Evolutionary conservation across 2,113 vertebrate genomes (phyloP), one percentile per base, ranked within the genome.

Genomic region (Microtus oregoni): DNA sequence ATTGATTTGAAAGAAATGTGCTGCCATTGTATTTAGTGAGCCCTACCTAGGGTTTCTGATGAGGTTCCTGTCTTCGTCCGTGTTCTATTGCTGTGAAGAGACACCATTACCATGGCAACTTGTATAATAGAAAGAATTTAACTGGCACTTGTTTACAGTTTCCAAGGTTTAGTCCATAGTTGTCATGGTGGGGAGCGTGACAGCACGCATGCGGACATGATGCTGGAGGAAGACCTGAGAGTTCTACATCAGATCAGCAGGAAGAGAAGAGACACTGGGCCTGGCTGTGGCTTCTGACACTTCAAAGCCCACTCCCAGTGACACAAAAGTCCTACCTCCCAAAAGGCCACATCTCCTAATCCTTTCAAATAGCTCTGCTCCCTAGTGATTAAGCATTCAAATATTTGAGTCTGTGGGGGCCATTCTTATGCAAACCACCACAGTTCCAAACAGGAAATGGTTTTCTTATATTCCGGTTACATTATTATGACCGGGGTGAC

Each of bases 391-490:
- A 28, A 83, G n/a, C 26, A 58, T 63, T 41, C 24, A 41, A 83
- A 63, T 83, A 17, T 41, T 28, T 63, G n/a, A 83, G 2, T 3
- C n/a, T 28, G 38, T 28, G 7, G 24, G 3, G 12, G 4, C 13
- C 81, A 83, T 26, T 63, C n/a, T 63, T 63, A 17, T 28, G 9
- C 3, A 83, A 41, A 83, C n/a, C 55, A 63, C 22, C 38, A 28
- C 13, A 85, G 73, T 32, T 96, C 47, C 70, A 85, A 78, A 58
- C 2, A 41, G 12, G 58, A 96, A 85, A 86, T 19, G 30, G 44
- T 81, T 83, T 94, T 75, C 77, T 83, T 89, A 83, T 61, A 17
- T 91, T 94, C 86, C 35, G 52, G 7, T 58, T 83, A 12, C 44
- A 73, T 1, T 88, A 92, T 38, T 61, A 14, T 95, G 75, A 93